Evolutionary conservation across 2,113 vertebrate genomes (phyloP).

Genomic region (Syrrhaptes paradoxus): DNA sequence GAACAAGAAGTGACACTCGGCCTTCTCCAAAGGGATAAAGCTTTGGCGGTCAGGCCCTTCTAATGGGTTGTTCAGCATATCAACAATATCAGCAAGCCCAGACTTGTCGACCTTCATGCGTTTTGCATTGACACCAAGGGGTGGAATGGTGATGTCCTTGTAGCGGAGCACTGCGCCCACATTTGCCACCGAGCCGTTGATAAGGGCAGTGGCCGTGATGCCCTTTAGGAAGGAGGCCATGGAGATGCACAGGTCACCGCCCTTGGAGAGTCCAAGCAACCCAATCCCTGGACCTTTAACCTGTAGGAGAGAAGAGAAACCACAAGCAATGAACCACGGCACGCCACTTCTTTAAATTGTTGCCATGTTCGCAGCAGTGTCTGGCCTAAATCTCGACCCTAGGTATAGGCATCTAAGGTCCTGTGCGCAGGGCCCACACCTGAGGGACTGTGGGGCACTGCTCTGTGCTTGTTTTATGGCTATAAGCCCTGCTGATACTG

Average conservation of each 20-base stretch:
- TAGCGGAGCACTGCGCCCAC: slow-evolving; percentile 65
- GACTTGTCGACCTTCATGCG: slow-evolving; percentile 58
- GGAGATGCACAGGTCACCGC: slow-evolving; percentile 82
- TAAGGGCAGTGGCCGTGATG: slow-evolving; percentile 80
- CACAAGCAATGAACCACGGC: background rate
- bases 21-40: slow-evolving; percentile 85
- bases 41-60: slow-evolving; percentile 67
- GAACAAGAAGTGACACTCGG: slow-evolving; percentile 83
- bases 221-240: slow-evolving; percentile 88
- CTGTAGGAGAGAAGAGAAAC: slow-evolving; percentile 54
- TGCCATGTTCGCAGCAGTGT: background rate
- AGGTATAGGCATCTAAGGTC: background rate
- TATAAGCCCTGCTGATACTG: background rate
- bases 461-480: background rate
- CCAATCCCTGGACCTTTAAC: slow-evolving; percentile 81
- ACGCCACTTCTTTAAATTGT: background rate
- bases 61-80: slow-evolving; percentile 70
- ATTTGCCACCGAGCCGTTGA: slow-evolving; percentile 83
- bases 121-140: background rate
- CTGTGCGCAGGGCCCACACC: background rate
- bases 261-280: slow-evolving; percentile 86
- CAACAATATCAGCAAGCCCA: slow-evolving; percentile 74
- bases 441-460: background rate
- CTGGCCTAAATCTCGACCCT: background rate
- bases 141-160: slow-evolving; percentile 75